These are phyloP conservation scores for Nebria ingens DNA, from an alignment of 1,140 invertebrate species.

Conservation along the genomic window DNA sequence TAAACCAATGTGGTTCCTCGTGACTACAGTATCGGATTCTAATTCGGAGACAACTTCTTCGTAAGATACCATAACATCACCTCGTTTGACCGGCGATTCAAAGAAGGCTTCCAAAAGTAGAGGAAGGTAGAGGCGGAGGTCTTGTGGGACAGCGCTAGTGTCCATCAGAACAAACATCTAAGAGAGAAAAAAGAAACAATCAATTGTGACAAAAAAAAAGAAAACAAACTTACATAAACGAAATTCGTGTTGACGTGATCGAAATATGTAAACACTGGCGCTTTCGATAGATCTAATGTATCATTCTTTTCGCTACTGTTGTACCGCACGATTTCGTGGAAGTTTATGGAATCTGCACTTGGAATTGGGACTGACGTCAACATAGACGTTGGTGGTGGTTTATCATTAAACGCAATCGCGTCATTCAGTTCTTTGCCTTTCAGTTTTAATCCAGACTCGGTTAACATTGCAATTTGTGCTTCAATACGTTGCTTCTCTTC, in stretches of 20 bases:
- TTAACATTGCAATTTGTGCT: conserved; percentile 50
- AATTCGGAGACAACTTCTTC: conserved; percentile 66
- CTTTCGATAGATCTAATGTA: conserved; percentile 47
- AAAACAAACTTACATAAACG: conserved; percentile 58
- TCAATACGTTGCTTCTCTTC: conserved; percentile 57
- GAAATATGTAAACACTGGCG: conserved; percentile 66
- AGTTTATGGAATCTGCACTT: conserved; percentile 52
- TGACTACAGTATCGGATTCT: conserved; percentile 58
- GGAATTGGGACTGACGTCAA: conserved; percentile 60
- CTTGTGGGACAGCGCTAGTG: conserved; percentile 47
- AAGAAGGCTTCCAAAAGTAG: conserved; percentile 58
- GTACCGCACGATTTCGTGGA: conserved; percentile 54
- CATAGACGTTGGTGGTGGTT: conserved; percentile 54
- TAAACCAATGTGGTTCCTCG: conserved; percentile 50
- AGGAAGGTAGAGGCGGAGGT: conserved; percentile 57
- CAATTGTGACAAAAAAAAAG: neutral
- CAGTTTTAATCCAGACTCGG: conserved; percentile 53
- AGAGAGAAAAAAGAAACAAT: conserved; percentile 15
- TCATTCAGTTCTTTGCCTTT: conserved; percentile 50
- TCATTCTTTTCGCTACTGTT: conserved; percentile 43
- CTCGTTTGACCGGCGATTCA: conserved; percentile 50
- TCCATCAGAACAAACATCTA: conserved; percentile 62
- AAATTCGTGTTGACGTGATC: conserved; percentile 76
- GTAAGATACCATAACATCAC: conserved; percentile 49
- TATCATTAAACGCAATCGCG: conserved; percentile 68